A percentile compares a stretch with the other conserved stretches of the same genome.
These are phyloP conservation scores for Leptodactylus fuscus DNA, from an alignment of 2,113 vertebrate genomes.

Conservation along the genomic window DNA sequence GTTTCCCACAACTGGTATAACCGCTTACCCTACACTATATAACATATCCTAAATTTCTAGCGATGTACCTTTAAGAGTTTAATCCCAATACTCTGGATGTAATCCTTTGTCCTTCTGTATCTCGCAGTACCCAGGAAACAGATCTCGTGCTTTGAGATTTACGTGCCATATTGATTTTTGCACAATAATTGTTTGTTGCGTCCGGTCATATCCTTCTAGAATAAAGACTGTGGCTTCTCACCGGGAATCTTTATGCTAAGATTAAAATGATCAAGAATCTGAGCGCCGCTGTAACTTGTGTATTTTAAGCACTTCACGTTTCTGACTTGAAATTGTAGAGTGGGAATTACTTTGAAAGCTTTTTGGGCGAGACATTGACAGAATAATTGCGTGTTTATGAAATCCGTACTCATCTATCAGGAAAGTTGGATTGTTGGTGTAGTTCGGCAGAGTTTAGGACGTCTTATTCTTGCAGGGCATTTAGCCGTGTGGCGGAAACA, in stretches of 20 bases:
- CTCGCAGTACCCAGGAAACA: not conserved
- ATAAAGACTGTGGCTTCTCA: not conserved
- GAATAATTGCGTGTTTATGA: constrained; percentile 8
- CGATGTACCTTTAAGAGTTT: constrained; percentile 30
- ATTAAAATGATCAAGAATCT: not conserved
- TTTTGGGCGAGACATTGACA: constrained; percentile 20
- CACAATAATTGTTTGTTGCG: constrained; percentile 5
- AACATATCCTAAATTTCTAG: not conserved
- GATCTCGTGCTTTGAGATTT: constrained; percentile 9
- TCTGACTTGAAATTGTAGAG: not conserved
- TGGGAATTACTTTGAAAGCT: constrained; percentile 33
- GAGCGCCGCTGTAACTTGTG: not conserved
- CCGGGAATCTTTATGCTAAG: constrained; percentile 1
- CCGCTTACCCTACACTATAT: no score
- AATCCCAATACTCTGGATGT: constrained; percentile 4
- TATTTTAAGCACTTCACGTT: constrained; percentile 5
- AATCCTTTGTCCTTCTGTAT: constrained; percentile 36
- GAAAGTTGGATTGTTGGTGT: not conserved
- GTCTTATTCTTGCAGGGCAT: not conserved
- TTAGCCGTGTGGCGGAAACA: no score
- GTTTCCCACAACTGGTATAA: no score
- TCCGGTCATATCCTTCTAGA: not conserved
- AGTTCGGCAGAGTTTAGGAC: not conserved
- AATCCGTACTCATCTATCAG: not conserved
- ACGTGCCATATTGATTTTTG: not conserved